Conservation (phyloP, 1,140 invertebrate genomes). For the Danaus melanippus region DNA sequence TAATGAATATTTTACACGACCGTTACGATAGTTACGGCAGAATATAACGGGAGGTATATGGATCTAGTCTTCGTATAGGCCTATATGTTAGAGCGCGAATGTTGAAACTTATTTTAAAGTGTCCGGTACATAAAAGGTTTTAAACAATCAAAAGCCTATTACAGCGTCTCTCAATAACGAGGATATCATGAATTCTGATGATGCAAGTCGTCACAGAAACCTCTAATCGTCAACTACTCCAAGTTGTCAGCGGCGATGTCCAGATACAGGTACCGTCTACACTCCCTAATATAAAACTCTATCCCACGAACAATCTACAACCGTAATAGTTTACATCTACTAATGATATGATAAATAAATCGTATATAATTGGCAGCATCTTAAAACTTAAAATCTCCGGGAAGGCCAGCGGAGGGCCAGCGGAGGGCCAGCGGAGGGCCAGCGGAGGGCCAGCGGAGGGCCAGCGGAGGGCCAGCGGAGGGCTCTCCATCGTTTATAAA, state of each 20-base stretch:
- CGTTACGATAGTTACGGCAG: too few species aligned
- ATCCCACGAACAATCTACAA: constrained; percentile 42
- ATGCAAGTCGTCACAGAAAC: constrained; percentile 13
- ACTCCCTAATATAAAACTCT: constrained; percentile 27
- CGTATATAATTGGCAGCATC: constrained; percentile 45
- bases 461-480: constrained; percentile 43
- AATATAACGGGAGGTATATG: too few species aligned
- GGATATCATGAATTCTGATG: constrained; percentile 1
- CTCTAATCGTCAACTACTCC: constrained; percentile 14
- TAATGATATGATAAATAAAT: constrained; percentile 64
- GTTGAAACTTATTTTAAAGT: too few species aligned
- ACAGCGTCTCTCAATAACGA: constrained; percentile 23
- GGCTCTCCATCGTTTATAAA: constrained; percentile 27
- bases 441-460: constrained; percentile 48
- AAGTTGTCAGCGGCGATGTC: constrained; percentile 14
- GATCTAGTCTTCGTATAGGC: too few species aligned
- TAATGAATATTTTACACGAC: too few species aligned
- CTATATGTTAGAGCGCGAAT: too few species aligned
- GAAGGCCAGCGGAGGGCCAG: constrained; percentile 41
- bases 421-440: constrained; percentile 49
- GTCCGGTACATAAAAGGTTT: too few species aligned
- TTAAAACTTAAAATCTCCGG: constrained; percentile 36
- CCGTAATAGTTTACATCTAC: constrained; percentile 49
- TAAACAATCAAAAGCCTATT: constrained; percentile 8
- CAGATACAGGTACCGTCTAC: constrained; percentile 40